Evolutionary conservation across 1,140 invertebrate genomes (phyloP).

Genomic region (Cylas formicarius): DNA sequence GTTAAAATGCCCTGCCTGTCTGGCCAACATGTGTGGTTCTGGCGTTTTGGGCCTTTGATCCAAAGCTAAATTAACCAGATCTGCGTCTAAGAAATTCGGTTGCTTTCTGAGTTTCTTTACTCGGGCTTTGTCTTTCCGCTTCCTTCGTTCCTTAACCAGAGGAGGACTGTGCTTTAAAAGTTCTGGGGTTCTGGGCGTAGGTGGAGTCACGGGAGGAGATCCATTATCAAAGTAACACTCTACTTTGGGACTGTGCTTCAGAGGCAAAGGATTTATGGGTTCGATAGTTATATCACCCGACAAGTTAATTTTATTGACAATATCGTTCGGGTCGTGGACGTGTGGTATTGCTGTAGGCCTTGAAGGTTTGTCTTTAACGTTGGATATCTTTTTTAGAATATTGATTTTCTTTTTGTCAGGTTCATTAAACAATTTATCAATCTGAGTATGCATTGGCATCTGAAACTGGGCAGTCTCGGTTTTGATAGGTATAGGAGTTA

Average conservation of each 20-base stretch:
- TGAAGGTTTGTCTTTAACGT: slow-evolving; percentile 55
- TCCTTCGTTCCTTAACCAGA: slow-evolving; percentile 55
- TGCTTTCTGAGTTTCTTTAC: slow-evolving; percentile 33
- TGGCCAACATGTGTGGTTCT: slow-evolving; percentile 42
- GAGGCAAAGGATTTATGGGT: slow-evolving; percentile 27
- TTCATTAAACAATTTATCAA: slow-evolving; percentile 66
- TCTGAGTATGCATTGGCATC: slow-evolving; percentile 27
- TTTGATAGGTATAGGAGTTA: slow-evolving; percentile 36
- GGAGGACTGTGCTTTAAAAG: slow-evolving; percentile 42
- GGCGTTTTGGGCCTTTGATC: slow-evolving; percentile 60
- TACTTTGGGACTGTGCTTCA: slow-evolving; percentile 17
- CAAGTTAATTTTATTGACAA: slow-evolving; percentile 32
- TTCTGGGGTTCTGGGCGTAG: slow-evolving; percentile 53
- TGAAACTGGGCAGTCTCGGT: slow-evolving; percentile 16
- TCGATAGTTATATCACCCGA: slow-evolving; percentile 43
- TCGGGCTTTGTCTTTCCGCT: slow-evolving; percentile 52
- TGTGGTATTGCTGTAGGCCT: slow-evolving; percentile 42
- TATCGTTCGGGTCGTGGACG: slow-evolving; percentile 17
- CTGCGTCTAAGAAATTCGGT: slow-evolving; percentile 21
- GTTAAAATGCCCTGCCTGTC: slow-evolving; percentile 39
- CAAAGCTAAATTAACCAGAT: slow-evolving; percentile 31
- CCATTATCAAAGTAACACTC: slow-evolving; percentile 46
- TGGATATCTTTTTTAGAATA: slow-evolving; percentile 79
- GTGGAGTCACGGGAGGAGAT: slow-evolving; percentile 50
- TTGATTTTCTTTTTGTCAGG: slow-evolving; percentile 76